Conservation (phyloP, 2,888 invertebrate species). For the Chymomyza procnemis region DNA sequence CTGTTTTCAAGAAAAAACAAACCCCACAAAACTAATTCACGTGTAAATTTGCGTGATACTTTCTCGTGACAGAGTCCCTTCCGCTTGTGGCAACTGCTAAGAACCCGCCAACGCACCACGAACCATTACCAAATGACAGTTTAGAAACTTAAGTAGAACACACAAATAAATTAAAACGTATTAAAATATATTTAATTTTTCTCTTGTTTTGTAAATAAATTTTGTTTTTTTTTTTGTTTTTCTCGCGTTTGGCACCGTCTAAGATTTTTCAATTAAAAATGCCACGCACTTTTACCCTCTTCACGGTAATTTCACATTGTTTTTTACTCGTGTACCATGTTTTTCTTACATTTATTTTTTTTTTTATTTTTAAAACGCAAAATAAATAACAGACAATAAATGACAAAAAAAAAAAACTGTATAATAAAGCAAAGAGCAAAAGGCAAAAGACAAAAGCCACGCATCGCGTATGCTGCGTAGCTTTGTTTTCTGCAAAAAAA, state of each 20-base stretch:
- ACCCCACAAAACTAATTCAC: not conserved
- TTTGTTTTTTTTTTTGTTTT: not conserved
- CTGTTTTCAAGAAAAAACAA: too few species aligned
- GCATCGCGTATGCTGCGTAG: not conserved
- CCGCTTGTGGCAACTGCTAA: not conserved
- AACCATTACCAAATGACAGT: not conserved
- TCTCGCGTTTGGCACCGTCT: not conserved
- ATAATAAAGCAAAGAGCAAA: not conserved
- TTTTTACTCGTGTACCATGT: constrained; percentile 4
- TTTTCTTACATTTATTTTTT: constrained; percentile 11
- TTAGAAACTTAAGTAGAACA: not conserved
- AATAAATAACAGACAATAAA: not conserved
- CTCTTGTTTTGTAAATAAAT: not conserved
- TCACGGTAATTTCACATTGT: constrained; percentile 1
- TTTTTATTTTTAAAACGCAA: constrained; percentile 5
- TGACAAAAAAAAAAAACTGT: constrained; percentile 18
- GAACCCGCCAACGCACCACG: not conserved
- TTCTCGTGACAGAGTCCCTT: not conserved
- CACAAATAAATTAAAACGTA: not conserved
- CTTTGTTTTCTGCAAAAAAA: not conserved
- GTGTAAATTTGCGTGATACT: not conserved
- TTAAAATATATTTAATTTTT: not conserved
- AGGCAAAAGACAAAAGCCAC: constrained; percentile 26
- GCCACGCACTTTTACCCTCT: not conserved
- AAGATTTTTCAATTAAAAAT: constrained; percentile 8